Evolutionary conservation across 1,140 invertebrate genomes (phyloP), one percentile per base, ranked within the genome.

Genomic region (Drusus annulatus): DNA sequence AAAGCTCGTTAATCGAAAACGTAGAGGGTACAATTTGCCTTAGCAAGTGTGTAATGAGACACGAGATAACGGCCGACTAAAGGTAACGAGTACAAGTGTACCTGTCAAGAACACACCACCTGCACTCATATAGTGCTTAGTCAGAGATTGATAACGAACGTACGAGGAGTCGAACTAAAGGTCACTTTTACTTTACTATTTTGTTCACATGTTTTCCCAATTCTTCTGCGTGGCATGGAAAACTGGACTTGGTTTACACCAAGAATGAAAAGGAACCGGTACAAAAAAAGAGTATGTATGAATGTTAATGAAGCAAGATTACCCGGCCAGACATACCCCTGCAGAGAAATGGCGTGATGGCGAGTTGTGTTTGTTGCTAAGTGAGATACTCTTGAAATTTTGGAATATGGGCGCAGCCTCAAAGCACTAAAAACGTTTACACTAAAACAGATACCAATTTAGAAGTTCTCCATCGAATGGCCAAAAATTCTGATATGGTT

Each of bases 41-140:
- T 51, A 17, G 17, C n/a, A 17, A 69, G 19, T 19, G 10, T 50
- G 36, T 50, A 19, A 45, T 69, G 31, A 69, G 36, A 19, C 17
- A 1, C 7, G 16, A 45, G 65, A 69, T 69, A 69, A 69, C 36
- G 8, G 36, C 17, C 21, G 21, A 69, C 65, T 69, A 21, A 69
- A 69, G 21, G 19, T 23, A 50, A 19, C 31, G 36, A 69, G 65
- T 69, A 50, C 65, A 69, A 69, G 65, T 13, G 65, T 69, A 69
- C 65, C 17, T 50, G 65, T 69, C 65, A 69, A 69, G 65, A 50
- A 69, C 65, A 19, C 65, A 69, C 50, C 65, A 69, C 65, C 65
- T 69, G 65, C 17, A 69, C 65, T n/a, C 50, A 31, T 6, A 7
- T 69, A 69, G 5, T 19, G 7, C 23, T 69, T 45, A 50, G 36